A percentile compares a stretch with the other conserved stretches of the same genome.
Conservation (phyloP, 2,888 invertebrate species). For the Heliconius ismenius region DNA sequence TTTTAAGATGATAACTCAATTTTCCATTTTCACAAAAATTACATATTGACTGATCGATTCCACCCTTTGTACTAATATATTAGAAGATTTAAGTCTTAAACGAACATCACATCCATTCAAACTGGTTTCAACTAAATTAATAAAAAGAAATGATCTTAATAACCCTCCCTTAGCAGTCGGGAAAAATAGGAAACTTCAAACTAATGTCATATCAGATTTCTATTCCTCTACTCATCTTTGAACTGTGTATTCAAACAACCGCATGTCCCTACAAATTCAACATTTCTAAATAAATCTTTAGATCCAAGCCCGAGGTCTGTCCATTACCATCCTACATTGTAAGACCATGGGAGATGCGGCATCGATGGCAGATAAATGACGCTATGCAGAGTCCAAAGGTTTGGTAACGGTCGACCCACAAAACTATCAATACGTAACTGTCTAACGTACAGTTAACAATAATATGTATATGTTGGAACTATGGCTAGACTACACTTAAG, state of each 20-base stretch:
- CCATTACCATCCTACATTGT: conserved; percentile 25
- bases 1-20: too few relatives aligned
- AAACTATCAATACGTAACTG: conserved; percentile 52
- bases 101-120: too few relatives aligned
- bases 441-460: conserved; percentile 46
- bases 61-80: too few relatives aligned
- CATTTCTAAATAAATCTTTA: conserved; percentile 10
- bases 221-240: neutral
- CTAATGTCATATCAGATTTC: neutral
- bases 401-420: conserved; percentile 56
- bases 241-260: neutral
- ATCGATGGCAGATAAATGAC: conserved; percentile 36
- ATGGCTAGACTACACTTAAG: conserved; percentile 20
- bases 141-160: too few relatives aligned
- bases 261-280: neutral
- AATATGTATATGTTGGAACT: conserved; percentile 36
- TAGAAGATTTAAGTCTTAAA: too few relatives aligned
- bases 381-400: conserved; percentile 45
- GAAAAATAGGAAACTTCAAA: too few relatives aligned
- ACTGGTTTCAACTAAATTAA: too few relatives aligned
- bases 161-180: too few relatives aligned
- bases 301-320: neutral
- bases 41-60: too few relatives aligned
- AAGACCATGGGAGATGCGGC: conserved; percentile 34
- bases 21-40: too few relatives aligned